These are phyloP conservation scores for Omphaloscelis lunosa DNA, from an alignment of 2,888 invertebrate species.

Conservation along the genomic window DNA sequence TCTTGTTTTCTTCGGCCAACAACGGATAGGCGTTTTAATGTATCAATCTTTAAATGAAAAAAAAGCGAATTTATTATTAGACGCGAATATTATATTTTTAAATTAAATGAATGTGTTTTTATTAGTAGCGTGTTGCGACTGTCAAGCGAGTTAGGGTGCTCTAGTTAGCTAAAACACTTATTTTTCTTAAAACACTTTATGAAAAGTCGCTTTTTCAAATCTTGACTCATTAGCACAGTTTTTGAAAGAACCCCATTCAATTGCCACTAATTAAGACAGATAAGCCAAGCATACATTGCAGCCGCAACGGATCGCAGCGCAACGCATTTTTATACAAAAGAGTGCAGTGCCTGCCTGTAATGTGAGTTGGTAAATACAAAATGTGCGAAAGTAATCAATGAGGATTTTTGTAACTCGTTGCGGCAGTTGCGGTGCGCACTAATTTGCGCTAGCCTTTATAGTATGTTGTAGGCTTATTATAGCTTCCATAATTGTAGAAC, in stretches of 20 bases:
- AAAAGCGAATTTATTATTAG: slow-evolving; percentile 43
- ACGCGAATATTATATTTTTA: slow-evolving; percentile 32
- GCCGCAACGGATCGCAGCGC: background rate
- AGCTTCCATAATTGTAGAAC: background rate
- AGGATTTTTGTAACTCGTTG: background rate
- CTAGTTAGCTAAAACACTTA: slow-evolving; percentile 14
- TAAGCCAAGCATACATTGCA: background rate
- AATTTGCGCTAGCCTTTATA: background rate
- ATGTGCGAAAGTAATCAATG: background rate
- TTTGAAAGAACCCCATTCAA: background rate
- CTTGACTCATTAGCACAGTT: slow-evolving; percentile 16
- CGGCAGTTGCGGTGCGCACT: background rate
- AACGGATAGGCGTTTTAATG: slow-evolving; percentile 53
- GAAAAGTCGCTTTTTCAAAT: slow-evolving; percentile 13
- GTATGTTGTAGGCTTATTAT: background rate
- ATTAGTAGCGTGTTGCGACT: slow-evolving; percentile 39
- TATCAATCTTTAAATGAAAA: slow-evolving; percentile 52
- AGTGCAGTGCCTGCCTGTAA: background rate
- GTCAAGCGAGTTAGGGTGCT: slow-evolving; percentile 26
- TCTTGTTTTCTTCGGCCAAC: slow-evolving; percentile 42
- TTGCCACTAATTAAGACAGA: background rate
- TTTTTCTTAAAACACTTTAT: slow-evolving; percentile 11
- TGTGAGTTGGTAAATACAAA: background rate
- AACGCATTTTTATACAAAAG: background rate
- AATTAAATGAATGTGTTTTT: slow-evolving; percentile 47